Evolutionary conservation across 1,140 invertebrate genomes (phyloP).

Genomic region (Lasioglossum baleicum): DNA sequence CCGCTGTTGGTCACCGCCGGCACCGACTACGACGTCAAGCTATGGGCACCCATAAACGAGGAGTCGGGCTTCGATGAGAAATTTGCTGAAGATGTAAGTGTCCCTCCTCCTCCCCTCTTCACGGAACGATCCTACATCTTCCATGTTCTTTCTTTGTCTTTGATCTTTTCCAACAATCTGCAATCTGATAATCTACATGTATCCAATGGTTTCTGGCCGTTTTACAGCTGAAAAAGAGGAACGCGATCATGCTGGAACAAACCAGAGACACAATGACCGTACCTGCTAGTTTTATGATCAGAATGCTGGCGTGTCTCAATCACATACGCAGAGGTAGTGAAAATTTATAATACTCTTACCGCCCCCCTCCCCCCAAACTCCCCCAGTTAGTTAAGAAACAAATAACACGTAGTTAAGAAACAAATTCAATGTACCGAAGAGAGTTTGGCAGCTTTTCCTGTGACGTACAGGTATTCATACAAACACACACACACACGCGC

Average conservation of each 20-base stretch:
- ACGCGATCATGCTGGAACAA: conserved; percentile 93
- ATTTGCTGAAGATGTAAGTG: conserved; percentile 85
- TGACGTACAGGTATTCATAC: conserved; percentile 43
- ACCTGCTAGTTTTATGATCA: conserved; percentile 93
- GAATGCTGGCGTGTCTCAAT: conserved; percentile 91
- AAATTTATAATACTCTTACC: conserved; percentile 57
- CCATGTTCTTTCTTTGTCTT: no score
- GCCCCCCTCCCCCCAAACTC: no score
- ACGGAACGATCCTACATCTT: no score
- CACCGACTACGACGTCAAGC: conserved; percentile 94
- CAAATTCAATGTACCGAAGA: conserved; percentile 25
- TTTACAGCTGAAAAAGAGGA: conserved; percentile 88
- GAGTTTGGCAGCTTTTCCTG: conserved; percentile 39
- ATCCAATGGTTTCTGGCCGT: neutral
- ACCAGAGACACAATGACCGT: conserved; percentile 94
- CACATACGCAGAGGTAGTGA: conserved; percentile 83
- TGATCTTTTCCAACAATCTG: no score
- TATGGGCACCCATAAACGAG: conserved; percentile 87
- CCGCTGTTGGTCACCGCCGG: conserved; percentile 92
- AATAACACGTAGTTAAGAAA: conserved; percentile 35
- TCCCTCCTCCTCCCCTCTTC: no score
- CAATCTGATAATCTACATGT: neutral
- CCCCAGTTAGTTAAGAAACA: conserved; percentile 30
- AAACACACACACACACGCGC: conserved; percentile 19
- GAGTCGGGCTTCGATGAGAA: conserved; percentile 84